Evolutionary conservation across 37 sponge, comb jelly and placozoan species (phyloP), one percentile per base, ranked within the genome.

Genomic region (Ephydatia muelleri): DNA sequence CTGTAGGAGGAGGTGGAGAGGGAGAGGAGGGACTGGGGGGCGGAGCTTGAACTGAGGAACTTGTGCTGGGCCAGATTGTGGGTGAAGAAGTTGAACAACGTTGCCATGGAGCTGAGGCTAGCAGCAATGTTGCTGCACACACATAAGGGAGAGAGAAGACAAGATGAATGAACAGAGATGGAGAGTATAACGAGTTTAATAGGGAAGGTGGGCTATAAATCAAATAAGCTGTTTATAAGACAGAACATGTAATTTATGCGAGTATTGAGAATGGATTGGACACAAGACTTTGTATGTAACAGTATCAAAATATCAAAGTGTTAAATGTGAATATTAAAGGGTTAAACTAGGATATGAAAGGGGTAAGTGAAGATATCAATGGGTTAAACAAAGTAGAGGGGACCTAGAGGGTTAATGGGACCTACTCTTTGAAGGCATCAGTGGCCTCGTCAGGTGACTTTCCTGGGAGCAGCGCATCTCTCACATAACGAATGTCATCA

Each of bases 11-110:
- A 85, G 5, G 81, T 68, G 39, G 65, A 78, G 40, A 87, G 81
- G 70, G 93, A 87, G 28, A 92, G 89, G 29, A 88, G 79, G 36
- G 81, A 26, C 25, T 69, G 79, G 25, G 72, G 34, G 71, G 25
- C 64, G 37, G 34, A 21, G 57, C 80, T 14, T 29, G 69, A 74
- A 11, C 84, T 80, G 26, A 43, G n/a, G 37, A 87, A 87, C 66
- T 91, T 91, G 74, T 89, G 78, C 76, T 96, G 97, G 16, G 92
- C 97, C 22, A 96, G 74, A 70, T 94, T 96, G 84, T 96, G 97
- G 29, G 93, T 92, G 86, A 96, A 94, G 79, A 96, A 96, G 83
- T 96, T 96, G 80, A 96, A 73, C 48, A 78, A 84, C 21, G 97
- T 93, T 5, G 94, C 76, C 70, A 89, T n/a, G 0, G 94, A 89